phyloP scores from a whole-genome alignment of 2,797 vertebrate species.

The Lemur catta region DNA sequence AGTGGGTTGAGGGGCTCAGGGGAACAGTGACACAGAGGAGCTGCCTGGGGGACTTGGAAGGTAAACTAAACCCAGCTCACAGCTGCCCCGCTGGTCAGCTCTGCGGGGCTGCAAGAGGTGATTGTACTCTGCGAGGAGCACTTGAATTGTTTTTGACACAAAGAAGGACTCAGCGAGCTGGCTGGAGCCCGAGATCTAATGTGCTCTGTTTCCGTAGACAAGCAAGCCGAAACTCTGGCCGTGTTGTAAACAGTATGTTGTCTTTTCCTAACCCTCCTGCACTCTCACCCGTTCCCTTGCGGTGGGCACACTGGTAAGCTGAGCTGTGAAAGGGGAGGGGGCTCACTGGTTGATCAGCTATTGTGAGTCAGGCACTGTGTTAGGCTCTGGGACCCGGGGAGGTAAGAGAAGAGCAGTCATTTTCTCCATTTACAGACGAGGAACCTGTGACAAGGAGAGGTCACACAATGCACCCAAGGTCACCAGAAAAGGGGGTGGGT shows the following conservation, averaged over 20 bases:
- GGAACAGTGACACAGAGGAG: background rate
- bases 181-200: background rate
- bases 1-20: background rate
- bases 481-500: background rate
- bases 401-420: background rate
- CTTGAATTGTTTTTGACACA: background rate
- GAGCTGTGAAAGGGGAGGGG: background rate
- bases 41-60: background rate
- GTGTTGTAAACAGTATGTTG: background rate
- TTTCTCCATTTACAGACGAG: background rate
- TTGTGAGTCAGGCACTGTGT: background rate
- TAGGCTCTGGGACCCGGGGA: background rate
- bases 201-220: background rate
- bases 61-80: background rate
- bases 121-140: background rate
- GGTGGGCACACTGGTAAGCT: background rate
- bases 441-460: background rate
- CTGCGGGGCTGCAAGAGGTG: background rate
- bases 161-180: background rate
- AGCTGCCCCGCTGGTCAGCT: background rate
- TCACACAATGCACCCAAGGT: background rate
- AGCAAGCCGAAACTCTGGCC: background rate
- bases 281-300: rapidly evolving
- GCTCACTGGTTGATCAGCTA: background rate
- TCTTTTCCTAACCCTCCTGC: background rate